Conservation (phyloP, 2,888 invertebrate genomes). For the Apamea sordens region DNA sequence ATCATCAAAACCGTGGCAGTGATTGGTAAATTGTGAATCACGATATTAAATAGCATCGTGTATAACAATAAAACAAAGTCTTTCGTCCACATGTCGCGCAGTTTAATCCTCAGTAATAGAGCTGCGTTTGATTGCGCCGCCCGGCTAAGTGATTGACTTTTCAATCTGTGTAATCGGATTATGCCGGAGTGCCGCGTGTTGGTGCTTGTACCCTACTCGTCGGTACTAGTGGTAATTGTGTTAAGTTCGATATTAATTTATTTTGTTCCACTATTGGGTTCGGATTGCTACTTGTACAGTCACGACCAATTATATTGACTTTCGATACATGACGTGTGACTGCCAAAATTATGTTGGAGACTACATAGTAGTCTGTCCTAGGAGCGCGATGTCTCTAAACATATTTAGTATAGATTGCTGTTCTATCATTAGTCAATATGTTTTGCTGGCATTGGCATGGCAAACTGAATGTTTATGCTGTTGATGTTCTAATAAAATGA, state of each 20-base stretch:
- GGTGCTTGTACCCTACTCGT: constrained; percentile 76
- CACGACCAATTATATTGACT: constrained; percentile 21
- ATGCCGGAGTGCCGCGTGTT: constrained; percentile 71
- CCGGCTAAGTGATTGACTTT: constrained; percentile 89
- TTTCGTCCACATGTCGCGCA: constrained; percentile 78
- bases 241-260: constrained; percentile 62
- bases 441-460: neutral
- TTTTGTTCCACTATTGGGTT: constrained; percentile 51
- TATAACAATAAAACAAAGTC: constrained; percentile 73
- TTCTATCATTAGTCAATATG: neutral
- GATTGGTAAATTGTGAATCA: constrained; percentile 64
- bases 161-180: constrained; percentile 88
- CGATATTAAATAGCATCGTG: constrained; percentile 60
- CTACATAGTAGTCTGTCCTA: no score
- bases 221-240: constrained; percentile 56
- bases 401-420: neutral
- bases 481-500: neutral
- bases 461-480: no score
- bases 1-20: constrained; percentile 33
- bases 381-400: neutral
- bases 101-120: constrained; percentile 80
- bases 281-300: constrained; percentile 26
- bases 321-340: neutral
- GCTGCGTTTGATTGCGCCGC: constrained; percentile 84
- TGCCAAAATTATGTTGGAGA: neutral